Base-by-base conservation (phyloP, 2,888 invertebrate genomes). In the Seira musarum region DNA sequence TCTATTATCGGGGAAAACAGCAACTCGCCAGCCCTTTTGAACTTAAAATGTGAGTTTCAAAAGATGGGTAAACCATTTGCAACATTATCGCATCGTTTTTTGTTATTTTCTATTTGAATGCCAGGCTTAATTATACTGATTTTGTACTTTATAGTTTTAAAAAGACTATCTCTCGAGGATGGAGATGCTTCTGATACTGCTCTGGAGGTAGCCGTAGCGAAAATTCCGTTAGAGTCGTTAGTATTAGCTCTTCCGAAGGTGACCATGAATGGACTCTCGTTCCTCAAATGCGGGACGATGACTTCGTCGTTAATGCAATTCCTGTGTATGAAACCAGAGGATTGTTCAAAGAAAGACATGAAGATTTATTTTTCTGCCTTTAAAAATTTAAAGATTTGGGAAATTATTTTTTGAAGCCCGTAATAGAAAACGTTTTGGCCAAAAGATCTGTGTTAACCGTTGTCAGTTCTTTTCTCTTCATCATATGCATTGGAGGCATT, bases 271-370 rank as follows among this genome's bases (percentile, higher is more conserved):
- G 70, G 70, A 21, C 13, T 70, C 17, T 30, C 61, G 8, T 0
- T 10, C n/a, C 22, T 70, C 17, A 35, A 30, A 10, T 19, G 3
- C 8, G 22, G 57, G 8, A 8, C 2, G 10, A 22, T 70, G 2
- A 17, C 1, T 13, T 17, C 13, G 13, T 35, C 70, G 8, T 25
- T 70, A 15, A 24, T 40, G 30, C 22, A 61, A 6, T 61, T 70
- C 40, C 35, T 40, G n/a, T 61, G 70, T 40, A 70, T 70, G 70
- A 70, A 61, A 35, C 70, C 70, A 8, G 70, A 70, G 6, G 61
- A 70, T 40, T 70, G 35, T 40, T n/a, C 60, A 2, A 61, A 70
- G 30, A 25, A 70, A 35, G 13, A 5, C 2, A 30, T 70, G 6
- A 35, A 60, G 25, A 53, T 10, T 0, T 61, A 35, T 35, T 70